Evolutionary conservation across 2,888 invertebrate species (phyloP).

Genomic region (Volucella zonaria): DNA sequence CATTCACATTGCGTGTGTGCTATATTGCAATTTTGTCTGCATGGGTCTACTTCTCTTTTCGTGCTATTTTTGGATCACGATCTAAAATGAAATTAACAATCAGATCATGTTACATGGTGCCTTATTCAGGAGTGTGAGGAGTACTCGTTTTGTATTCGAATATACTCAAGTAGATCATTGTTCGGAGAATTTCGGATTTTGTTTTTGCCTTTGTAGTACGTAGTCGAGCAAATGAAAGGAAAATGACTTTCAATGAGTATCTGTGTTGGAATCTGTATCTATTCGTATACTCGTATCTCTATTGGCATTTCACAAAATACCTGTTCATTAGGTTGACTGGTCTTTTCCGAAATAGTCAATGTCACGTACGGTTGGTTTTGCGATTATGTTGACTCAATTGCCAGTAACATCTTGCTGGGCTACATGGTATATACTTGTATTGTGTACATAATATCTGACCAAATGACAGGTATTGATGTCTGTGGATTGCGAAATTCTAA

Average conservation of each 20-base stretch:
- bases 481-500: constrained; percentile 37
- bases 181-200: constrained; percentile 47
- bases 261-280: background rate
- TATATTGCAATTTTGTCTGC: constrained; percentile 57
- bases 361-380: constrained; percentile 32
- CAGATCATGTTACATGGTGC: constrained; percentile 86
- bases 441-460: background rate
- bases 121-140: constrained; percentile 84
- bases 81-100: constrained; percentile 75
- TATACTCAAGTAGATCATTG: constrained; percentile 80
- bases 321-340: constrained; percentile 43
- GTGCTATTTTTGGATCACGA: constrained; percentile 70
- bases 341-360: constrained; percentile 58
- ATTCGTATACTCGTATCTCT: background rate
- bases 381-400: constrained; percentile 18
- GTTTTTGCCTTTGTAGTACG: background rate
- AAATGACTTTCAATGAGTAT: constrained; percentile 21
- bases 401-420: constrained; percentile 8
- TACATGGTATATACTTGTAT: no score
- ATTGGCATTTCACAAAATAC: background rate
- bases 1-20: constrained; percentile 11
- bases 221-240: constrained; percentile 18
- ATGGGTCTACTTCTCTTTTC: constrained; percentile 46
- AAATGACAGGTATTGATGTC: constrained; percentile 37
- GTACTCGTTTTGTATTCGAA: no score